Base-by-base conservation (phyloP, 2,113 vertebrate genomes). In the Vireo altiloquus region DNA sequence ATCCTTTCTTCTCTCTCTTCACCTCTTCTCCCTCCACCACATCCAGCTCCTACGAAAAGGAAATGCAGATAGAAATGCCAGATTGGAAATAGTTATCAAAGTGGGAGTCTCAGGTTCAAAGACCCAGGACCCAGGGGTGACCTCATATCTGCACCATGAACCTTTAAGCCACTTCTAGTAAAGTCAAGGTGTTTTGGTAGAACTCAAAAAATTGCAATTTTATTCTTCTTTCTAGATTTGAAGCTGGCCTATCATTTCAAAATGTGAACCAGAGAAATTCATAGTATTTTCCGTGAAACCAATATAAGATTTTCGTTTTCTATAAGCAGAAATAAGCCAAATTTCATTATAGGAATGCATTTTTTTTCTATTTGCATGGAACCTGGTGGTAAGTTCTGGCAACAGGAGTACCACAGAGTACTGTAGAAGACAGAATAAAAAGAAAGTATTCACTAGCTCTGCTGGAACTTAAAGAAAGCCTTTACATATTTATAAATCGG, bases 271-370 rank as follows among this genome's bases (percentile, higher is more conserved):
- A 59, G 17, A 19, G 12, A 83, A 42, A 4, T 42, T 44, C 6
- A 35, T 18, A n/a, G 23, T 20, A 31, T 30, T 49, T 49, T 80
- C 31, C 39, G 19, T 54, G 14, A 53, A 82, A 20, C 7, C 4
- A 40, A 19, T 25, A 50, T 11, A 53, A 60, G 2, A 31, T 13
- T 69, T 90, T 24, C 27, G 3, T 49, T 74, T 50, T 14, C 42
- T 68, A 3, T 72, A 57, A 72, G 10, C 19, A 84, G 53, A 64
- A 42, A 5, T 15, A 44, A 77, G 15, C 2, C 19, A 21, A 53
- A 79, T 53, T 21, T 68, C 35, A 68, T 1, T 0, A 39, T 5
- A 33, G 6, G 27, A 72, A 50, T 4, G 0, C 2, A 37, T 30
- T 33, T 39, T 72, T 56, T 79, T 83, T 72, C 31, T 81, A 9